Percentiles rank a stretch among this genome's conserved stretches.
phyloP scores from a whole-genome alignment of 2,113 vertebrate genomes.

The Ovibos moschatus region DNA sequence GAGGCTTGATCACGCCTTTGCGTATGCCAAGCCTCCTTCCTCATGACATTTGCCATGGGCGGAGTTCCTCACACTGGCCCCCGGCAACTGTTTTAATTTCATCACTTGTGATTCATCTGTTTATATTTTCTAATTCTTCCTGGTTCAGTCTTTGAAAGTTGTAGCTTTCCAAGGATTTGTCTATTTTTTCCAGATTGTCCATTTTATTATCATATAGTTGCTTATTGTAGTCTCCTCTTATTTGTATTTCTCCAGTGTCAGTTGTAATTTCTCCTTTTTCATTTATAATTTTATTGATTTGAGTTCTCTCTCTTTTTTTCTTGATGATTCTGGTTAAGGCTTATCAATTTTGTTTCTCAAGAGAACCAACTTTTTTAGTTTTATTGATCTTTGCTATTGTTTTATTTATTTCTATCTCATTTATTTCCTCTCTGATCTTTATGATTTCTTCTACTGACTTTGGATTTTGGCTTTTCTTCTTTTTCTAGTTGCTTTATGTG shows the following conservation, averaged over 20 bases:
- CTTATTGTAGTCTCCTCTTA: not conserved
- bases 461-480: not conserved
- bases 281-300: not conserved
- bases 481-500: not conserved
- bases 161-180: not conserved
- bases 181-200: not conserved
- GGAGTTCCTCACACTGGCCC: too few species aligned
- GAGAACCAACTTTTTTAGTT: not conserved
- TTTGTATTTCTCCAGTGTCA: not conserved
- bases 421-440: not conserved
- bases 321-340: not conserved
- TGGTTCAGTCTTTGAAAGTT: not conserved
- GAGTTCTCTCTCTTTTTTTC: not conserved
- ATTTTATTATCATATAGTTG: not conserved
- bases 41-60: too few species aligned
- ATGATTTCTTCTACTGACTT: not conserved
- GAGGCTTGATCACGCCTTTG: too few species aligned
- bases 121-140: not conserved
- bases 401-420: not conserved
- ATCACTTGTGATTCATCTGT: not conserved
- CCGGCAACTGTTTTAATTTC: not conserved
- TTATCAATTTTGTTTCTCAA: not conserved
- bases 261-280: not conserved
- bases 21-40: too few species aligned
- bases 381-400: not conserved